phyloP scores from a whole-genome alignment of 2,797 vertebrate species.

The Notolabrus celidotus region DNA sequence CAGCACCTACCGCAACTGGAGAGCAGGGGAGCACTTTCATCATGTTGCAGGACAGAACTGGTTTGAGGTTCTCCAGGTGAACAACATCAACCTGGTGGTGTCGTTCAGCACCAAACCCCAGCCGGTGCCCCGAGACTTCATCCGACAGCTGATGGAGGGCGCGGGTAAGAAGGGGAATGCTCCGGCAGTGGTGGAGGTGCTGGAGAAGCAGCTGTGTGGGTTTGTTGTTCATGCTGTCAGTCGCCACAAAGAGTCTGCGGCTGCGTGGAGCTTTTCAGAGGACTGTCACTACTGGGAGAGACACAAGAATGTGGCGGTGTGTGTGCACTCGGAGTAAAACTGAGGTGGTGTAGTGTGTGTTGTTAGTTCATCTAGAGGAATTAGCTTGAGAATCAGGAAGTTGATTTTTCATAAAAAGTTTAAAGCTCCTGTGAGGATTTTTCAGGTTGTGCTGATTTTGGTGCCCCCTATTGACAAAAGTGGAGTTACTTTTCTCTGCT shows the following conservation, averaged over 20 bases:
- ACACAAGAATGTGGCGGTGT: conserved; percentile 83
- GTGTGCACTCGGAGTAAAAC: conserved; percentile 81
- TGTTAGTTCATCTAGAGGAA: no score
- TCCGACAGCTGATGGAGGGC: conserved; percentile 79
- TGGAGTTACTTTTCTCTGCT: no score
- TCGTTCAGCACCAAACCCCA: conserved; percentile 80
- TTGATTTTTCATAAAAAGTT: no score
- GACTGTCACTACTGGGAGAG: conserved; percentile 87
- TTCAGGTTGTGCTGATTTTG: no score
- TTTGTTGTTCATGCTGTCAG: conserved; percentile 85
- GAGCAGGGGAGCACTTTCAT: conserved; percentile 84
- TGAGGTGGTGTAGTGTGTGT: not conserved
- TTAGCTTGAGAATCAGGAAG: no score
- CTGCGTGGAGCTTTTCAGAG: conserved; percentile 83
- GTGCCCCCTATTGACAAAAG: no score
- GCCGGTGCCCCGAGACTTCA: conserved; percentile 73
- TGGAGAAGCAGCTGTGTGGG: conserved; percentile 81
- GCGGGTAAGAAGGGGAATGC: conserved; percentile 76
- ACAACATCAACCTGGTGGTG: conserved; percentile 80
- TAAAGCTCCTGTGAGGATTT: not conserved
- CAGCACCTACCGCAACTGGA: conserved; percentile 80
- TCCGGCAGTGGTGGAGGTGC: conserved; percentile 74
- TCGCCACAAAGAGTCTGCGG: conserved; percentile 81
- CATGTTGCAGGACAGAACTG: conserved; percentile 77
- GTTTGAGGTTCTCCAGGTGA: conserved; percentile 82